Evolutionary conservation across 1,140 invertebrate genomes (phyloP), one percentile per base, ranked within the genome.

Genomic region (Spodoptera frugiperda): DNA sequence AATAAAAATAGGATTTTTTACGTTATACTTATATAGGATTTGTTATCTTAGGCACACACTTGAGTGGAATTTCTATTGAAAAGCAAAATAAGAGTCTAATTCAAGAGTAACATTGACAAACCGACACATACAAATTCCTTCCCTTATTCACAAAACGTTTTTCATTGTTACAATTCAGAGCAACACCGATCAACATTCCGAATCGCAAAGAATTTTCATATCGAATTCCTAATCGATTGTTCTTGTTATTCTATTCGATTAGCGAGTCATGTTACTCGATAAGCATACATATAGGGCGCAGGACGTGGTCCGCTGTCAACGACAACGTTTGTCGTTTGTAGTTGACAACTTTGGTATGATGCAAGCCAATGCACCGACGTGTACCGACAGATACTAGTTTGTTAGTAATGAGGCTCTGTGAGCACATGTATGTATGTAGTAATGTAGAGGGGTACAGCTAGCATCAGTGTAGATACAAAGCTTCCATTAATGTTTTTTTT

Each of bases 291-390:
- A 65, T 72, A 65, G 57, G 54, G 51, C 48, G 49, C 77, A 75
- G 74, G 78, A 79, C 78, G 78, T 73, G 68, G 59, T 53, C 67
- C 30, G 68, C 61, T 76, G 74, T 72, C 78, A 21, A 54, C 46
- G 48, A 67, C 63, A 30, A 39, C 49, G 49, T 12, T 54, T 54
- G 70, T 59, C 59, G 72, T 74, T 59, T 76, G 71, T 48, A 46
- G 77, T 48, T 76, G 78, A 76, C 74, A 76, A 70, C 70, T 68
- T 65, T 61, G 63, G 30, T 67, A 51, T 76, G 63, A 53, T 73
- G 78, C 65, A 76, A 76, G 78, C 21, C 65, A 78, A 71, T 78
- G 77, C 19, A 44, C 25, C 46, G 53, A 73, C 75, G 63, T 76
- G 73, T n/a, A 19, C 30, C 19, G 65, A 67, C 70, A 73, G 65